Evolutionary conservation across 2,797 vertebrate genomes (phyloP), one percentile per base, ranked within the genome.

Genomic region (Peromyscus aztecus): DNA sequence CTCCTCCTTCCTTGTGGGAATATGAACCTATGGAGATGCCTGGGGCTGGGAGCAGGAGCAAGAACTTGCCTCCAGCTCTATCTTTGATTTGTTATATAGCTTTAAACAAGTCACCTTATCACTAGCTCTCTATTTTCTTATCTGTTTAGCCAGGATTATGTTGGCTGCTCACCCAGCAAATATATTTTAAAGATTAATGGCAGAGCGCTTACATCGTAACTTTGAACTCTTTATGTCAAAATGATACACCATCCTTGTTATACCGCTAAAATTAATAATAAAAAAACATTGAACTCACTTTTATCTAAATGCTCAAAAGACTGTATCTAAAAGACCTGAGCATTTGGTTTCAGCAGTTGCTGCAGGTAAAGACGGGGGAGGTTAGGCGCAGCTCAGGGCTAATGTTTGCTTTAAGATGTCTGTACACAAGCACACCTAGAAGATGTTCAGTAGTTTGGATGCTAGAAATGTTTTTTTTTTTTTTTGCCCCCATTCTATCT

Each of bases 121-220:
- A 81, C 87, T n/a, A 93, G 87, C 95, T 95, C 63, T 95, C 97
- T 85, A 43, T 97, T 97, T 97, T 97, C 95, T 97, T 97, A 95
- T 97, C 97, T 96, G 83, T 97, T 97, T 97, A 97, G 95, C 96
- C 80, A 96, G 96, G 97, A 97, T 97, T 97, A 97, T 88, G 95
- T 95, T 97, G 95, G 94, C 97, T 95, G 96, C 89, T 97, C 97
- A 98, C 89, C 97, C 97, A 94, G 94, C 89, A 97, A 96, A 97
- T 97, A 93, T 90, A 97, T 98, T 97, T 97, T 95, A 96, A 97
- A 97, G 97, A 98, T 97, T 95, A 97, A 98, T 97, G 97, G 91
- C 91, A 97, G 86, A 91, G 67, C 67, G 91, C 93, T 95, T 90
- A 83, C 76, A 84, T 83, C 89, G 95, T 96, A 97, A 97, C 96